phyloP scores from a whole-genome alignment of 2,797 vertebrate genomes.

The Schizopygopsis pylzovi region DNA sequence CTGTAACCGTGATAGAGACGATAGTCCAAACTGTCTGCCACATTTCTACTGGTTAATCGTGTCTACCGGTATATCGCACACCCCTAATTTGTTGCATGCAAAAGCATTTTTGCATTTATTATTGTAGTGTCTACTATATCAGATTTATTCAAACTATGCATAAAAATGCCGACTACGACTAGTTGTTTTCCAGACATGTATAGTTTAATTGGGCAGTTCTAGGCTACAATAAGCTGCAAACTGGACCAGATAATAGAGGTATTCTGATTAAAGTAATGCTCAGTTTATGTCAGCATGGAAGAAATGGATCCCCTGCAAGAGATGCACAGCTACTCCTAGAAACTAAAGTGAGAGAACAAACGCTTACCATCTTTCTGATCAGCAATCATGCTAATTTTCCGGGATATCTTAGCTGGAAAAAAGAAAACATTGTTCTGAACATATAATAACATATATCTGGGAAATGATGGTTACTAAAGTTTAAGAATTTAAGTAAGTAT shows the following conservation, averaged over 20 bases:
- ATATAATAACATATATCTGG: constrained; percentile 38
- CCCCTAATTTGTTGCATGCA: background rate
- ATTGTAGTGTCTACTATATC: background rate
- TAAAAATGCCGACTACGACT: background rate
- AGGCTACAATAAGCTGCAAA: background rate
- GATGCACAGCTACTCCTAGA: constrained; percentile 50
- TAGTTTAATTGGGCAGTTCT: too few relatives aligned
- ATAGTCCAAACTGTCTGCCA: too few relatives aligned
- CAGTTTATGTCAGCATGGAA: background rate
- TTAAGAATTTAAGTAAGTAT: background rate
- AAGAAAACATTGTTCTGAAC: constrained; percentile 70
- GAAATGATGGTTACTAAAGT: constrained; percentile 29
- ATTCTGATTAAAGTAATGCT: background rate
- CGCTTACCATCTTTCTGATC: constrained; percentile 98
- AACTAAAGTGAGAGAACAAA: constrained; percentile 56
- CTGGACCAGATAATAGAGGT: background rate
- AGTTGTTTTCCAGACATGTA: background rate
- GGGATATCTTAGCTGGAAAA: constrained; percentile 97
- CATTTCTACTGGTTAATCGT: background rate
- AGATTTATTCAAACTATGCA: background rate
- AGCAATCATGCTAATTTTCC: constrained; percentile 95
- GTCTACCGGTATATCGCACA: background rate
- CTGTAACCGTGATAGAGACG: too few relatives aligned
- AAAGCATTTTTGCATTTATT: background rate
- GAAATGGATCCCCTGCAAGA: constrained; percentile 55